phyloP scores from a whole-genome alignment of 2,113 vertebrate genomes.

The Asarcornis scutulata region DNA sequence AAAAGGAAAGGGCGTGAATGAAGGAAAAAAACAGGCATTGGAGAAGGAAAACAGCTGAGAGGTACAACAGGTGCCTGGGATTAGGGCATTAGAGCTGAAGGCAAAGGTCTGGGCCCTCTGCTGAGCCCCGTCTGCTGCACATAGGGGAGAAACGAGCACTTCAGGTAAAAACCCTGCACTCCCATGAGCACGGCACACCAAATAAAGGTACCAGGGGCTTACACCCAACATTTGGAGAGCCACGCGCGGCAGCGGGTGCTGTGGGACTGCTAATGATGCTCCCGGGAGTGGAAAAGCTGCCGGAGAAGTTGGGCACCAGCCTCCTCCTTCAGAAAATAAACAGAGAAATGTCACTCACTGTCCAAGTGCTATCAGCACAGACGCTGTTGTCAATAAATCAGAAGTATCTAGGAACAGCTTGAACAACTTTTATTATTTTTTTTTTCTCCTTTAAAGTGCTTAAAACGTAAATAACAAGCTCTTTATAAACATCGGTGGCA shows the following conservation, averaged over 20 bases:
- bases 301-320: not conserved
- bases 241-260: fast-evolving
- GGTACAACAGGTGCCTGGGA: not conserved
- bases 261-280: not conserved
- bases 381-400: constrained; percentile 58
- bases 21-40: not conserved
- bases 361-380: constrained; percentile 58
- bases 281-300: not conserved
- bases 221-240: no score
- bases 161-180: fast-evolving
- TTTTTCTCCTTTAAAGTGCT: constrained; percentile 78
- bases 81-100: not conserved
- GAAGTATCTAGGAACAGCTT: constrained; percentile 69
- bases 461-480: constrained; percentile 81
- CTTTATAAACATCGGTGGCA: constrained; percentile 78
- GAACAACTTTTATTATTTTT: constrained; percentile 76
- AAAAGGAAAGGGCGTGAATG: not conserved
- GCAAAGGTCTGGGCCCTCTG: not conserved
- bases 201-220: not conserved
- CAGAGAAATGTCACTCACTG: constrained; percentile 22
- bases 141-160: fast-evolving
- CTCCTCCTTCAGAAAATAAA: not conserved
- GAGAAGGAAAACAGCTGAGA: not conserved
- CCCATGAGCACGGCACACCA: fast-evolving
- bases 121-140: not conserved